Base-by-base conservation (phyloP, 2,113 vertebrate species). In the Ageneiosus marmoratus region DNA sequence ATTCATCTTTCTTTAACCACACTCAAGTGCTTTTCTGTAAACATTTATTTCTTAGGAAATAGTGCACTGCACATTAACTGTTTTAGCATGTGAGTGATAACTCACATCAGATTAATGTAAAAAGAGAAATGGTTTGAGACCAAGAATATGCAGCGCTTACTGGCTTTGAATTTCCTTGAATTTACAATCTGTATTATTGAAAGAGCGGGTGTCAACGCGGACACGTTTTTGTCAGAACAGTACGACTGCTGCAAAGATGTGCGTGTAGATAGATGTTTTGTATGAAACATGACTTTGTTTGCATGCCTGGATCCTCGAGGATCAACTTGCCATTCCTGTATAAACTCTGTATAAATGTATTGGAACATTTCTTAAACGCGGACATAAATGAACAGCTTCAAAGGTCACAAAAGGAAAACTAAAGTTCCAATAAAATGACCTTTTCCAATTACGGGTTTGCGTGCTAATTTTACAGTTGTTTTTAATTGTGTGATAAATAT, bases 281-380 rank as follows among this genome's bases (percentile, higher is more conserved):
- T 95, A 95, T 93, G 88, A 87, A 78, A 89, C 87, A 91, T 73
- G 55, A 78, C 69, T 67, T 80, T 87, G 83, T 90, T 91, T 94
- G 96, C 96, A 96, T 96, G 95, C 91, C 90, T 90, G 73, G 86
- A 92, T 85, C 41, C 86, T 55, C 65, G 90, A 65, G 86, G 89
- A 91, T 88, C 88, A 83, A 92, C 88, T 82, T 81, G 73, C 56
- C 86, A 82, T 73, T 18, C 85, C 80, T 97, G 94, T 96, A 95
- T 95, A 95, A 84, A 86, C 88, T 89, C 87, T 95, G 94, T 95
- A 94, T 91, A 93, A 95, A 89, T 85, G 90, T 91, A 93, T 88
- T 79, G 9, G 56, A 91, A 88, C 89, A 87, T 94, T 96, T 96
- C 92, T 89, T 93, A 88, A 75, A 1, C 8, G 18, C 29, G 82